These are phyloP conservation scores for Pipistrellus pipistrellus DNA, from an alignment of 2,797 vertebrate genomes.

Conservation along the genomic window DNA sequence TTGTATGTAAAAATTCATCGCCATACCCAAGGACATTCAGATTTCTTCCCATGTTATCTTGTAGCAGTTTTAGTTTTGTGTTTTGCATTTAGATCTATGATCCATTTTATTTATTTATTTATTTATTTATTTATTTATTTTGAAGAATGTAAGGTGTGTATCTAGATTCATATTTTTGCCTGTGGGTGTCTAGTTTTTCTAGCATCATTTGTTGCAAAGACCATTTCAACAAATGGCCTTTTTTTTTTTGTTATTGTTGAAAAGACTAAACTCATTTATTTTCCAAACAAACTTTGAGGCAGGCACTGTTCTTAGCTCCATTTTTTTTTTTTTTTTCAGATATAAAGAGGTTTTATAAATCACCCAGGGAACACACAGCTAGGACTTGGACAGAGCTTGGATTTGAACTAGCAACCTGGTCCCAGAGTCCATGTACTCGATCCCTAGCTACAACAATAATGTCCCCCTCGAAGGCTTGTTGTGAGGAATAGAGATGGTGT, in stretches of 20 bases:
- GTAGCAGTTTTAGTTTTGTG: background rate
- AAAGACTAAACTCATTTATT: slow-evolving; percentile 50
- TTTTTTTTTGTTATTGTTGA: background rate
- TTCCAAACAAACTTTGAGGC: slow-evolving; percentile 17
- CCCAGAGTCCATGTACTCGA: background rate
- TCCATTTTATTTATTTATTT: background rate
- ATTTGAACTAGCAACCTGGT: background rate
- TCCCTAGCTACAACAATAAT: background rate
- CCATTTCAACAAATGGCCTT: too few species aligned
- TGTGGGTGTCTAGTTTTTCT: background rate
- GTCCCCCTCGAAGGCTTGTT: background rate
- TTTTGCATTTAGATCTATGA: slow-evolving; percentile 31
- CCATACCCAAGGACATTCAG: background rate
- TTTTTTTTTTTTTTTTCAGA: slow-evolving; percentile 24
- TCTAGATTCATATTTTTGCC: background rate
- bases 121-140: background rate
- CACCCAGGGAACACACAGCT: background rate
- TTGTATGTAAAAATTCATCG: background rate
- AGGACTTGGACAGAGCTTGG: background rate
- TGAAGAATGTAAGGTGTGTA: background rate
- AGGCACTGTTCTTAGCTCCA: background rate
- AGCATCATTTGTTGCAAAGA: slow-evolving; percentile 30
- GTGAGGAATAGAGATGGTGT: background rate
- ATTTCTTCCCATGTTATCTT: background rate
- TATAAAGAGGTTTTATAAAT: background rate